These are phyloP conservation scores for Notodonta ziczac DNA, from an alignment of 2,888 invertebrate genomes.

Conservation along the genomic window DNA sequence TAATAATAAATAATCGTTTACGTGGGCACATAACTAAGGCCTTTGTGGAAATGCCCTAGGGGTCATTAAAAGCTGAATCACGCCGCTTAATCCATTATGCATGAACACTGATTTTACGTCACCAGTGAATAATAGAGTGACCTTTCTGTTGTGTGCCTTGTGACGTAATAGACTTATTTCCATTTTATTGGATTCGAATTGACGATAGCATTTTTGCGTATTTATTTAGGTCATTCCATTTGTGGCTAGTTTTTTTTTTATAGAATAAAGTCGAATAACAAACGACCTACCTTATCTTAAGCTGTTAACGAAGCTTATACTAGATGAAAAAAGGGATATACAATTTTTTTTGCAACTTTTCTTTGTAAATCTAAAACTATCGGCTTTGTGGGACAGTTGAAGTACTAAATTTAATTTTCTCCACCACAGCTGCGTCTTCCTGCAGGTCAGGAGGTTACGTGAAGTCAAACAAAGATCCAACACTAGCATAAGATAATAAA, in stretches of 20 bases:
- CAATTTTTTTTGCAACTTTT: no score
- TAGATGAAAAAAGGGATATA: no score
- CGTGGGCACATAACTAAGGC: constrained; percentile 12
- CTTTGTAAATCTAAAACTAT: no score
- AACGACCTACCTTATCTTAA: no score
- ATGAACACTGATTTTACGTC: constrained; percentile 51
- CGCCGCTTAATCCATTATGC: constrained; percentile 43
- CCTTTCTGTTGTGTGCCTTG: constrained; percentile 46
- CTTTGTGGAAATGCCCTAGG: constrained; percentile 52
- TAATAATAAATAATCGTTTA: neutral
- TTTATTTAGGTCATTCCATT: constrained; percentile 9
- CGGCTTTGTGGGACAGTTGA: no score
- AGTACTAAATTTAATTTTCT: no score
- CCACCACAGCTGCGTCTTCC: no score
- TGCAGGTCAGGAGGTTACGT: no score
- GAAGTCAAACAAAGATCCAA: no score
- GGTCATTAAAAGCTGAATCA: constrained; percentile 63
- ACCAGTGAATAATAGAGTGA: constrained; percentile 58
- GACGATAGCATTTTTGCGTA: constrained; percentile 13
- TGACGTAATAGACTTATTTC: constrained; percentile 36
- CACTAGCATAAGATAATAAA: no score
- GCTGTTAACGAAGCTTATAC: no score
- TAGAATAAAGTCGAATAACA: no score
- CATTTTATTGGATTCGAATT: constrained; percentile 16
- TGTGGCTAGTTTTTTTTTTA: constrained; percentile 4